A percentile compares a stretch with the other conserved stretches of the same genome.
Evolutionary conservation across 2,113 vertebrate genomes (phyloP).

Genomic region (Campylomormyrus tamandua): DNA sequence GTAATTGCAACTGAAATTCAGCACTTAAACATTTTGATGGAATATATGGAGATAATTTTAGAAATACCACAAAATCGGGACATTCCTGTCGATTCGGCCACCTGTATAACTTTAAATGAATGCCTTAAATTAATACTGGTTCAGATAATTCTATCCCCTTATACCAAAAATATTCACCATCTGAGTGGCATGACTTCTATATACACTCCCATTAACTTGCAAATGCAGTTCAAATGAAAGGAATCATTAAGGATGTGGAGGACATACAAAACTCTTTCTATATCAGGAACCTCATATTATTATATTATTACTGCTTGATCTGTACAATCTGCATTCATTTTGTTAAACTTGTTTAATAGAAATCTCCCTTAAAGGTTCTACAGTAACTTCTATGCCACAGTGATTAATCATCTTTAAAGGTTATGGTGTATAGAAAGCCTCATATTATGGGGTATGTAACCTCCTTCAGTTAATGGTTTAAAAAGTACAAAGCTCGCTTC

Average conservation of each 20-base stretch:
- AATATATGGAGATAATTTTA: not conserved
- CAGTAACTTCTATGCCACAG: not conserved
- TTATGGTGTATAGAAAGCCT: not conserved
- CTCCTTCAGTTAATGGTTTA: not conserved
- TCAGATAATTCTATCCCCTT: not conserved
- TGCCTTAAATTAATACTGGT: not conserved
- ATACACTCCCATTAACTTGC: not conserved
- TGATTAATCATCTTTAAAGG: constrained; percentile 6
- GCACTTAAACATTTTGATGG: not conserved
- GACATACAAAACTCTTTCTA: not conserved
- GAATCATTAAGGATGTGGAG: too few species aligned
- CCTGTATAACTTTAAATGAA: not conserved
- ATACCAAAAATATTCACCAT: not conserved
- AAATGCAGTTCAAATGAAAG: not conserved
- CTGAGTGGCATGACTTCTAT: not conserved
- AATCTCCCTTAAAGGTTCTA: not conserved
- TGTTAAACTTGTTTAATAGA: not conserved
- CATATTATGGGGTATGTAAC: not conserved
- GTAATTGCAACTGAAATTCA: not conserved
- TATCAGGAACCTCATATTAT: not conserved
- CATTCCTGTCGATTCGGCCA: not conserved
- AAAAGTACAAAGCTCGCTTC: not conserved
- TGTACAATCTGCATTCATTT: not conserved
- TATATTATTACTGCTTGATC: not conserved
- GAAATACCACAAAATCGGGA: not conserved